Evolutionary conservation across 2,888 invertebrate genomes (phyloP).

Genomic region (Pseudoips prasinana): DNA sequence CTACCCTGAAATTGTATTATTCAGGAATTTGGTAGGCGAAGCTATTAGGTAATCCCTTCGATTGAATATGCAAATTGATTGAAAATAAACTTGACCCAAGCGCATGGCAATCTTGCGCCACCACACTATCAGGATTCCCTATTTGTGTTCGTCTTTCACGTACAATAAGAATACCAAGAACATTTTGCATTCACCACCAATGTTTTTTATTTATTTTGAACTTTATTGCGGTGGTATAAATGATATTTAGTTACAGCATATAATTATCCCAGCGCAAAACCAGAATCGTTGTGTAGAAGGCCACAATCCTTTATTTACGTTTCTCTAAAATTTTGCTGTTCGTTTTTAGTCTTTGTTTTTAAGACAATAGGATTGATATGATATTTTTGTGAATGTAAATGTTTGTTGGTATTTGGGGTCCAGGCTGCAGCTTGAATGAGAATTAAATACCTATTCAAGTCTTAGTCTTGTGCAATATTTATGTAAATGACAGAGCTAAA

Average conservation of each 20-base stretch:
- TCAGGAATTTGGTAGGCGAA: constrained; percentile 20
- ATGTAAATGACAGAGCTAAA: constrained; percentile 48
- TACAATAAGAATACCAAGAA: constrained; percentile 33
- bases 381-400: neutral
- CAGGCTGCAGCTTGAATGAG: constrained; percentile 51
- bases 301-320: constrained; percentile 16
- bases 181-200: neutral
- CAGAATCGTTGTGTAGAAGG: constrained; percentile 14
- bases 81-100: constrained; percentile 35
- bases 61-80: constrained; percentile 37
- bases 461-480: constrained; percentile 53
- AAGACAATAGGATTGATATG: constrained; percentile 1
- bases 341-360: constrained; percentile 16
- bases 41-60: constrained; percentile 27
- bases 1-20: constrained; percentile 16
- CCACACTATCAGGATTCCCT: constrained; percentile 40
- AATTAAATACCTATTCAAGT: constrained; percentile 61
- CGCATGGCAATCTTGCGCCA: constrained; percentile 36
- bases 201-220: too few species aligned
- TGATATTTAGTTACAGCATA: too few species aligned
- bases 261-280: constrained; percentile 9
- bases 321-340: constrained; percentile 1
- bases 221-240: too few species aligned
- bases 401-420: constrained; percentile 16
- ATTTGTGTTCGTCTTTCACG: constrained; percentile 39